A percentile compares a stretch with the other conserved stretches of the same genome.
phyloP scores from a whole-genome alignment of 2,113 vertebrate species.

The Azemiops feae region DNA sequence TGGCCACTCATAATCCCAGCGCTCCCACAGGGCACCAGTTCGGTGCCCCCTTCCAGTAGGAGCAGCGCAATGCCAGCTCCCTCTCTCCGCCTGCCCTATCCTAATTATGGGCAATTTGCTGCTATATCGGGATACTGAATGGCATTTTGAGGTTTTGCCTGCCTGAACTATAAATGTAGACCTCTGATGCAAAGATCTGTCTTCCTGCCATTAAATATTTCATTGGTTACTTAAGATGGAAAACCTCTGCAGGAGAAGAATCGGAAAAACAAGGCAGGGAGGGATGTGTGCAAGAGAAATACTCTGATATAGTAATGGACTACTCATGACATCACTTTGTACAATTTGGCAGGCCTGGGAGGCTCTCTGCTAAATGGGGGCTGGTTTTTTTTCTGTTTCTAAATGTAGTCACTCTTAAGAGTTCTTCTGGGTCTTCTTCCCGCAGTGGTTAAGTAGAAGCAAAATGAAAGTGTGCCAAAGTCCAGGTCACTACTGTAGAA shows the following conservation, averaged over 20 bases:
- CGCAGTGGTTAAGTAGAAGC: conserved; percentile 52
- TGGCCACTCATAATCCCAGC: neutral
- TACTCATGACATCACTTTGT: conserved; percentile 50
- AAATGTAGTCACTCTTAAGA: conserved; percentile 63
- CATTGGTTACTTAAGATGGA: conserved; percentile 1
- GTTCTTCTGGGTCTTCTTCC: conserved; percentile 60
- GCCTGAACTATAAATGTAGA: neutral
- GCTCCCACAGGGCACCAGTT: neutral
- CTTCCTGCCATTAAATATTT: conserved; percentile 7
- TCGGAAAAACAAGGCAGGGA: neutral
- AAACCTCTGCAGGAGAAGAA: neutral
- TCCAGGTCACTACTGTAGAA: conserved; percentile 43
- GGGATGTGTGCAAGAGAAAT: neutral
- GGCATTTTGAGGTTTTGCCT: neutral
- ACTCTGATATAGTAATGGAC: conserved; percentile 30
- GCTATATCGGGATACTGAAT: neutral
- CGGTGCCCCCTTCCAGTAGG: neutral
- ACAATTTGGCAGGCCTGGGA: conserved; percentile 48
- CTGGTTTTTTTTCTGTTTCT: conserved; percentile 47
- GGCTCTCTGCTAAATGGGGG: conserved; percentile 35
- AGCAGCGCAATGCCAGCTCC: too few species aligned
- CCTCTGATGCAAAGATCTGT: neutral
- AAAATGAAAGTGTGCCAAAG: conserved; percentile 56
- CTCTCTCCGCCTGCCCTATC: too few species aligned
- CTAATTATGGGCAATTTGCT: neutral